Evolutionary conservation across 1,140 invertebrate genomes (phyloP), one percentile per base, ranked within the genome.

Genomic region (Drosophila elegans): DNA sequence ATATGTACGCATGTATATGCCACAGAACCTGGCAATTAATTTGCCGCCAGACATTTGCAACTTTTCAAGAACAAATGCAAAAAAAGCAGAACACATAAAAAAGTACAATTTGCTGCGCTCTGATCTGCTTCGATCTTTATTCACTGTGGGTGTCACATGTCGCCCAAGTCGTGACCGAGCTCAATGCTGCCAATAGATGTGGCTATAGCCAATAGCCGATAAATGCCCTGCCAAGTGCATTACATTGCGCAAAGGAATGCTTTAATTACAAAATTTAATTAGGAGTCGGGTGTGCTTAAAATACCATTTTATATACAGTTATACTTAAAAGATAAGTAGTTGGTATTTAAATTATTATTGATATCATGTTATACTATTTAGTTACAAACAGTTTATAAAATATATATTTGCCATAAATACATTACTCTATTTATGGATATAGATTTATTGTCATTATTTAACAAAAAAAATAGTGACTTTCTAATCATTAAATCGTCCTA

Each of bases 11-110:
- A 48, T 46, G 57, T 66, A n/a, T 32, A 5, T 32, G 29, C 29
- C 46, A 48, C 9, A 66, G 25, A 49, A 48, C 46, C 13, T 52
- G 46, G 46, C 74, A 74, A 72, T 82, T 82, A 78, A 71, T 69
- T 78, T 57, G 51, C 53, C 52, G 55, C 44, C 32, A 69, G 66
- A 63, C 71, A 86, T 76, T 86, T 76, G 75, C 82, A 79, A 78
- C 44, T 81, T 78, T 74, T 88, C 82, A 85, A 85, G 82, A 53
- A 78, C 82, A 76, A 76, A 77, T 54, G 63, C 53, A 48, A 51
- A 55, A 32, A 69, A 48, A 56, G 42, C 64, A 45, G 42, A 68
- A 69, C 67, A 51, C 39, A 42, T 29, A 62, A 56, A 57, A 42
- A 52, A 52, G 51, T 56, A 59, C 41, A 63, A 45, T 21, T 38